Conservation (phyloP, 1,140 invertebrate species). For the Doryteuthis pealeii region DNA sequence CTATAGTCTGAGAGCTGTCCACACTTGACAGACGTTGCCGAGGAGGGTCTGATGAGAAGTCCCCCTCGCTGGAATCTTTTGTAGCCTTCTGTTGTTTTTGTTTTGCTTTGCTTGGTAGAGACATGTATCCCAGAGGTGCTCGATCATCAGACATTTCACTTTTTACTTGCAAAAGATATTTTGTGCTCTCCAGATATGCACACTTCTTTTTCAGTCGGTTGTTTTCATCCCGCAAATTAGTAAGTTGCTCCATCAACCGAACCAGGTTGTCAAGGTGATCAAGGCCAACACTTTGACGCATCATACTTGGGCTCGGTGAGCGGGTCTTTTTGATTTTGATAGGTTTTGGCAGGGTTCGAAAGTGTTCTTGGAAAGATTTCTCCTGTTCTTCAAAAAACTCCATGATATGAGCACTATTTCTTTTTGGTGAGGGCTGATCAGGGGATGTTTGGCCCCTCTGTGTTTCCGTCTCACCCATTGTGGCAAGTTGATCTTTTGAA, state of each 20-base stretch:
- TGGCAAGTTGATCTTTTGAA: not conserved
- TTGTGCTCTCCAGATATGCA: conserved; percentile 73
- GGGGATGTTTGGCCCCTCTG: not conserved
- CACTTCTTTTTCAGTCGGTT: conserved; percentile 69
- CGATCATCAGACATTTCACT: conserved; percentile 37
- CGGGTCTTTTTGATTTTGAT: conserved; percentile 32
- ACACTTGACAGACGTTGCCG: conserved; percentile 46
- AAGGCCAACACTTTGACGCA: conserved; percentile 61
- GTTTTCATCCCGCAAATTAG: conserved; percentile 73
- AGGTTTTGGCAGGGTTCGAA: conserved; percentile 20
- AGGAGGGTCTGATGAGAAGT: not conserved
- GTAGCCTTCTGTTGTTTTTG: conserved; percentile 30
- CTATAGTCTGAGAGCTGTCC: conserved; percentile 42
- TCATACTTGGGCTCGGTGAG: conserved; percentile 44
- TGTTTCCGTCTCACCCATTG: not conserved
- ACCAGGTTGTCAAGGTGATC: conserved; percentile 78
- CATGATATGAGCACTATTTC: conserved; percentile 40
- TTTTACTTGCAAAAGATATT: conserved; percentile 64
- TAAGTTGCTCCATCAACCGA: conserved; percentile 73
- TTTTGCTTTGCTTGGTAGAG: conserved; percentile 34
- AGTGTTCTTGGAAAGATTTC: conserved; percentile 34
- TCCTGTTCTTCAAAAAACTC: conserved; percentile 52
- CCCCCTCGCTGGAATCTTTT: conserved; percentile 10
- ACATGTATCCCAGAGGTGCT: conserved; percentile 33
- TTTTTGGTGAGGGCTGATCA: conserved; percentile 19